Conservation (phyloP, 2,797 vertebrate species). For the Leontopithecus rosalia region DNA sequence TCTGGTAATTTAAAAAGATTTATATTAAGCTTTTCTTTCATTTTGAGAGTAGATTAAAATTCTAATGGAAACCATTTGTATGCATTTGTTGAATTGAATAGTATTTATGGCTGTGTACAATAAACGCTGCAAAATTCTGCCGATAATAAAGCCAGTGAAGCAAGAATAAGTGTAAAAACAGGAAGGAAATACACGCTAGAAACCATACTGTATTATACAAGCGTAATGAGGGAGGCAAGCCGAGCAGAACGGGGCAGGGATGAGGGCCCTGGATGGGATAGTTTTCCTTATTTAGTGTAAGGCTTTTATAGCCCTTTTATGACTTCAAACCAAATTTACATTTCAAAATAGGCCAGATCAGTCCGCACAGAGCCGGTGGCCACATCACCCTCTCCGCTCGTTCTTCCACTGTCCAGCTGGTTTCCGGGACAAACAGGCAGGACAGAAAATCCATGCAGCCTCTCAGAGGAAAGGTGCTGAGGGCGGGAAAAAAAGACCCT, state of each 20-base stretch:
- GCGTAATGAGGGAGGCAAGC: slow-evolving; percentile 76
- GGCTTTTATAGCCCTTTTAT: slow-evolving; percentile 72
- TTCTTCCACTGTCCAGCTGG: neutral
- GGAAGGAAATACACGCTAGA: slow-evolving; percentile 74
- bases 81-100: slow-evolving; percentile 86
- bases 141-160: slow-evolving; percentile 82
- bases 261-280: slow-evolving; percentile 54
- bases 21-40: slow-evolving; percentile 86
- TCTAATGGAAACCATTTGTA: slow-evolving; percentile 87
- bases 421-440: neutral
- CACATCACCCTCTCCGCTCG: neutral
- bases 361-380: neutral
- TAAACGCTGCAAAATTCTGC: slow-evolving; percentile 80
- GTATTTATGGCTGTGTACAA: slow-evolving; percentile 83
- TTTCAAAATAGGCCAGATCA: slow-evolving; percentile 18
- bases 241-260: slow-evolving; percentile 63
- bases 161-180: slow-evolving; percentile 80
- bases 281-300: slow-evolving; percentile 66
- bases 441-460: neutral
- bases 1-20: slow-evolving; percentile 86
- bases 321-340: slow-evolving; percentile 70
- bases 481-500: neutral
- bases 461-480: neutral
- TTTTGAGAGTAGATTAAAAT: slow-evolving; percentile 87
- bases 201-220: slow-evolving; percentile 72